phyloP scores from a whole-genome alignment of 2,113 vertebrate genomes.

The Salvelinus alpinus region DNA sequence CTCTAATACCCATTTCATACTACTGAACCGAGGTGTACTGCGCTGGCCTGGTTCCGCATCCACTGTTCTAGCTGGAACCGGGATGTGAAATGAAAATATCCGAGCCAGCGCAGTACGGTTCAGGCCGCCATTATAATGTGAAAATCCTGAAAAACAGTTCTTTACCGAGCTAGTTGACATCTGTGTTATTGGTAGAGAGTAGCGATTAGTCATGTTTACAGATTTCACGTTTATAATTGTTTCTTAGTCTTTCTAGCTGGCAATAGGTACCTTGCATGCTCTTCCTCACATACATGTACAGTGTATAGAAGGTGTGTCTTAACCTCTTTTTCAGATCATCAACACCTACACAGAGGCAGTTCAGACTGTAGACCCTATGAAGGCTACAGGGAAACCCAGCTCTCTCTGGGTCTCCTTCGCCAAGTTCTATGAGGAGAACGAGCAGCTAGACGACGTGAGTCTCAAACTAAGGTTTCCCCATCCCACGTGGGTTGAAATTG shows the following conservation, averaged over 20 bases:
- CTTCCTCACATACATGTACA: not conserved
- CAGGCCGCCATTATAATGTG: too few species aligned
- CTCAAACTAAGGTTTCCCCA: conserved; percentile 11
- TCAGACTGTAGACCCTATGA: conserved; percentile 86
- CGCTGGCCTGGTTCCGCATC: too few species aligned
- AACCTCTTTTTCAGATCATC: conserved; percentile 77
- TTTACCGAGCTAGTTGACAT: not conserved
- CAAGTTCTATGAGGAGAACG: conserved; percentile 91
- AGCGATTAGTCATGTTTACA: too few species aligned
- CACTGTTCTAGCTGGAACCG: too few species aligned
- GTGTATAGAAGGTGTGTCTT: not conserved
- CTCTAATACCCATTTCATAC: too few species aligned
- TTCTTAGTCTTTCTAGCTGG: not conserved
- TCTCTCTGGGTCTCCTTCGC: conserved; percentile 88
- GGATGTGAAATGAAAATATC: too few species aligned
- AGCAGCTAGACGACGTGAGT: conserved; percentile 88
- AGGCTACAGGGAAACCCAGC: conserved; percentile 89
- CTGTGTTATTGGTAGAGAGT: too few species aligned
- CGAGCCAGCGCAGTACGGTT: too few species aligned
- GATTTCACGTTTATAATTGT: not conserved
- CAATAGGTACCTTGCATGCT: not conserved
- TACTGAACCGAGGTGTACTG: too few species aligned
- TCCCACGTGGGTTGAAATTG: too few species aligned
- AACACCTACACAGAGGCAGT: conserved; percentile 91
- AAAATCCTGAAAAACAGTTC: too few species aligned